These are phyloP conservation scores for Drosophila melanica DNA, from an alignment of 1,140 invertebrate species.

Conservation along the genomic window DNA sequence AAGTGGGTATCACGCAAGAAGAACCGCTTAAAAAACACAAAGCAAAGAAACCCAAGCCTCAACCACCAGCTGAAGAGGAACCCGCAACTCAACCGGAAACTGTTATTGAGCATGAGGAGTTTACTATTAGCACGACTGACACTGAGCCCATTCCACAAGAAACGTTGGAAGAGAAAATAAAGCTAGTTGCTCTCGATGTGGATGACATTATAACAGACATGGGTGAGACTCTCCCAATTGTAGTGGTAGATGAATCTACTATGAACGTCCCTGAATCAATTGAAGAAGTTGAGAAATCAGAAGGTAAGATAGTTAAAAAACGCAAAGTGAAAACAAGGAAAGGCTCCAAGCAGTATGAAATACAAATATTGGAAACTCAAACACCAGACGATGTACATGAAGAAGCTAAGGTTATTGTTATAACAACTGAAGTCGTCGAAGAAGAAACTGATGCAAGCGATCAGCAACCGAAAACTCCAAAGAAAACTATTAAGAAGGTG, in stretches of 20 bases:
- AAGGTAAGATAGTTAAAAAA: conserved; percentile 65
- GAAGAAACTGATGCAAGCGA: conserved; percentile 40
- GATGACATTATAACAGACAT: conserved; percentile 54
- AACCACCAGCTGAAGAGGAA: conserved; percentile 18
- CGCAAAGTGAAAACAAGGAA: conserved; percentile 83
- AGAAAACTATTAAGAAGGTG: conserved; percentile 71
- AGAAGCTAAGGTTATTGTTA: conserved; percentile 72
- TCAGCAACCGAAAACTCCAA: conserved; percentile 58
- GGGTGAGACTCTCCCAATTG: conserved; percentile 44
- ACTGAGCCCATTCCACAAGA: conserved; percentile 25
- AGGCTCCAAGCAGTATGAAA: conserved; percentile 84
- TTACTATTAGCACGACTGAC: conserved; percentile 48
- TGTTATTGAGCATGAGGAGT: conserved; percentile 47
- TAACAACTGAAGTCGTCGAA: conserved; percentile 70
- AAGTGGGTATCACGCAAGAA: conserved; percentile 60
- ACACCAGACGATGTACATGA: conserved; percentile 36
- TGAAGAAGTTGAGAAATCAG: conserved; percentile 4
- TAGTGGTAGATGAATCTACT: conserved; percentile 42
- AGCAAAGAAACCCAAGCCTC: conserved; percentile 51
- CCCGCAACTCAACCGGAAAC: conserved; percentile 6
- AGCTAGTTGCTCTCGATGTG: conserved; percentile 17
- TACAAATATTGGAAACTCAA: conserved; percentile 83
- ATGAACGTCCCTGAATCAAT: conserved; percentile 9
- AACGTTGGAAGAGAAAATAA: neutral
- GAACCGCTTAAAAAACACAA: conserved; percentile 63